These are phyloP conservation scores for Fissipunctia ypsillon DNA, from an alignment of 2,888 invertebrate genomes.

Conservation along the genomic window DNA sequence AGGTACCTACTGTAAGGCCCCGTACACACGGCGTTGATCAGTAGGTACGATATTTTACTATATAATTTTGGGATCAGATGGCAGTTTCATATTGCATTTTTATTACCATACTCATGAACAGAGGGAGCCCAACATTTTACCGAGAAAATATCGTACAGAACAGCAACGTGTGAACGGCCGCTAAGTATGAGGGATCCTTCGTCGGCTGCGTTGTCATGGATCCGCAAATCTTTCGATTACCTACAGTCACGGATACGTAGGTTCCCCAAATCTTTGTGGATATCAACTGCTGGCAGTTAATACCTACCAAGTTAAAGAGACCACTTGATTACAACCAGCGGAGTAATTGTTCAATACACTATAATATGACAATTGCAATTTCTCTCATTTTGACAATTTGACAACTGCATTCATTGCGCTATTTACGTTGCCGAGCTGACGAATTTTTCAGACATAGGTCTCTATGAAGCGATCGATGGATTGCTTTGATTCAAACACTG, in stretches of 20 bases:
- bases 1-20: not conserved
- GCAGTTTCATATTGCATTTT: not conserved
- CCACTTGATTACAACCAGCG: not conserved
- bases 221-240: slow-evolving; percentile 2
- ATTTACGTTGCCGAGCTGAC: too few relatives aligned
- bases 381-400: too few relatives aligned
- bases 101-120: not conserved
- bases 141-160: not conserved
- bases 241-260: not conserved
- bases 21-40: not conserved
- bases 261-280: slow-evolving; percentile 1
- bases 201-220: not conserved
- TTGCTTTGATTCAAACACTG: too few relatives aligned
- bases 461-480: too few relatives aligned
- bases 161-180: not conserved
- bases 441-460: too few relatives aligned
- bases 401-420: too few relatives aligned
- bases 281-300: not conserved
- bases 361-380: too few relatives aligned
- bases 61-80: not conserved
- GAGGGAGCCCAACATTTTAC: not conserved
- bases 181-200: not conserved
- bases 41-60: not conserved
- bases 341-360: too few relatives aligned
- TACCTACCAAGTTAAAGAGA: not conserved